phyloP scores from a whole-genome alignment of 2,888 invertebrate species.

The Coenonympha arcania region DNA sequence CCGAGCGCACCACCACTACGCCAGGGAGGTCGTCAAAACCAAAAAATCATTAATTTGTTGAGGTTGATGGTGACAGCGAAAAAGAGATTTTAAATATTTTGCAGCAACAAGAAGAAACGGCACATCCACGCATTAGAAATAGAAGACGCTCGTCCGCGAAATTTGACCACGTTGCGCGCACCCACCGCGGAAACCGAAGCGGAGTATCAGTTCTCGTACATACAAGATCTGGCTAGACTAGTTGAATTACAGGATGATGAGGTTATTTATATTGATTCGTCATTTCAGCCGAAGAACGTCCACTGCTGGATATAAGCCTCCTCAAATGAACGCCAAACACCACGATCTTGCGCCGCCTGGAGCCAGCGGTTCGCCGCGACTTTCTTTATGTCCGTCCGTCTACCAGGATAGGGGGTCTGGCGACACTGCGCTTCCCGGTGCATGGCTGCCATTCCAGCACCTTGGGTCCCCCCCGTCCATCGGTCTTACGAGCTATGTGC shows the following conservation, averaged over 20 bases:
- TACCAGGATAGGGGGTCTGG: too few species aligned
- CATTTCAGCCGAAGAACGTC: not conserved
- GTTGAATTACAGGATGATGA: slow-evolving; percentile 57
- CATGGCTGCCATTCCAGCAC: too few species aligned
- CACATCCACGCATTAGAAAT: slow-evolving; percentile 40
- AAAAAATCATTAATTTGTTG: too few species aligned
- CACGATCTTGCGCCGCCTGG: too few species aligned
- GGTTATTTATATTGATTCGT: slow-evolving; percentile 31
- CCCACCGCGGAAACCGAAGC: slow-evolving; percentile 23
- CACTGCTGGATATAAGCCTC: not conserved
- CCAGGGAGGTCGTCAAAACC: too few species aligned
- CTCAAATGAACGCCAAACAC: too few species aligned
- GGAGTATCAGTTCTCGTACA: slow-evolving; percentile 31
- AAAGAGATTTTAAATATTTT: not conserved
- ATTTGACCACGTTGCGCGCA: slow-evolving; percentile 28
- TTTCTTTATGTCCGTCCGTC: too few species aligned
- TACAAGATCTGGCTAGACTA: slow-evolving; percentile 46
- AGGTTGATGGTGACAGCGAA: not conserved
- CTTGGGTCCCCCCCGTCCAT: too few species aligned
- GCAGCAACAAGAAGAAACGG: slow-evolving; percentile 1
- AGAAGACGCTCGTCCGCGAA: slow-evolving; percentile 43
- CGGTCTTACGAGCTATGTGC: too few species aligned
- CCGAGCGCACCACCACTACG: too few species aligned
- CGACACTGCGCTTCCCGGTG: too few species aligned
- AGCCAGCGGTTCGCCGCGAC: too few species aligned